Evolutionary conservation across 2,797 vertebrate species (phyloP).

Genomic region (Epinephelus malabaricus): DNA sequence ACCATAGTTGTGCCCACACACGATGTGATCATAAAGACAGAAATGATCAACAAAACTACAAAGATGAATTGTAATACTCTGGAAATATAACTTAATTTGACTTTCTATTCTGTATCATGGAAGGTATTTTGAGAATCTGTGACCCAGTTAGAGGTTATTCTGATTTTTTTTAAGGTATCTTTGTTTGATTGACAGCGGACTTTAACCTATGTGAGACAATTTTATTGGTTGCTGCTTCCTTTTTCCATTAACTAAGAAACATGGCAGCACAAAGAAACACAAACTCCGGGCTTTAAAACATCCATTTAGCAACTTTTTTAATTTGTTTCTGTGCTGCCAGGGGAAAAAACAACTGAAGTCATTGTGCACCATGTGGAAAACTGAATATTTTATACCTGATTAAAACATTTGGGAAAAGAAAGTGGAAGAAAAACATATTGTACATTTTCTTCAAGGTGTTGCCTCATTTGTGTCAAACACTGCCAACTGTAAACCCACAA

Average conservation of each 20-base stretch:
- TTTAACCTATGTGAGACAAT: neutral
- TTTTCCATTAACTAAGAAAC: neutral
- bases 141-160: neutral
- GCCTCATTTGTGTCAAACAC: neutral
- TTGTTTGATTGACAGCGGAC: neutral
- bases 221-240: neutral
- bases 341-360: neutral
- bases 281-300: neutral
- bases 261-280: neutral
- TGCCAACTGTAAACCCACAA: slow-evolving; percentile 32
- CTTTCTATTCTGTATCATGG: neutral
- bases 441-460: neutral
- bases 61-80: neutral
- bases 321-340: neutral
- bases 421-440: neutral
- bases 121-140: neutral
- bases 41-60: neutral
- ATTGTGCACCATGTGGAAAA: neutral
- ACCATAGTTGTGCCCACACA: too few species aligned
- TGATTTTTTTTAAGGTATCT: neutral
- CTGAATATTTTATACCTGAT: neutral
- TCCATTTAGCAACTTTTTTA: neutral
- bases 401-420: neutral
- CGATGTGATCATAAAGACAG: neutral
- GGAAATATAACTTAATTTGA: neutral